Conservation (phyloP, 2,113 vertebrate species). For the Pycnonotus jocosus region DNA sequence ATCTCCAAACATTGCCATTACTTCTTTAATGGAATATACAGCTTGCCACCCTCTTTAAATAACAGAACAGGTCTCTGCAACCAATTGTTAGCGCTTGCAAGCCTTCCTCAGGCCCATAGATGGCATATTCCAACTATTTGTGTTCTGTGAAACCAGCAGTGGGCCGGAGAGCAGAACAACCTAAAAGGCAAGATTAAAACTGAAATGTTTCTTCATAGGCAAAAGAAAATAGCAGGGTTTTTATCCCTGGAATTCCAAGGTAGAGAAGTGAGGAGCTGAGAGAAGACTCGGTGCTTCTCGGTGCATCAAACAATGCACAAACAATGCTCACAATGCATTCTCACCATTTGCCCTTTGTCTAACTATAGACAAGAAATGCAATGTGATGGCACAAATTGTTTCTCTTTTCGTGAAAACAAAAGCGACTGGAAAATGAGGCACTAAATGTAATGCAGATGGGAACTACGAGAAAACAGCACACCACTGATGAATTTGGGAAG, state of each 20-base stretch:
- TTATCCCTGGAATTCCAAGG: background rate
- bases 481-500: background rate
- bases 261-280: background rate
- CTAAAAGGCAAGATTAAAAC: background rate
- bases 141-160: background rate
- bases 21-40: conserved; percentile 13
- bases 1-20: background rate
- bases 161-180: background rate
- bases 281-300: background rate
- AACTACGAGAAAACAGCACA: background rate
- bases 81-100: conserved; percentile 1
- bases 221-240: background rate
- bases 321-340: background rate
- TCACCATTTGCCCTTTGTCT: background rate
- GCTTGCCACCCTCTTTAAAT: background rate
- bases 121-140: conserved; percentile 55
- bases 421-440: background rate
- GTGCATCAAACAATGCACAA: too few species aligned
- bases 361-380: background rate
- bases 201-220: background rate
- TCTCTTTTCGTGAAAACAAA: background rate
- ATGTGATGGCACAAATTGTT: background rate
- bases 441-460: conserved; percentile 13
- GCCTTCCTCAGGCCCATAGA: conserved; percentile 49
- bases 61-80: background rate